Base-by-base conservation (phyloP, 2,113 vertebrate genomes). In the Trichomycterus rosablanca region DNA sequence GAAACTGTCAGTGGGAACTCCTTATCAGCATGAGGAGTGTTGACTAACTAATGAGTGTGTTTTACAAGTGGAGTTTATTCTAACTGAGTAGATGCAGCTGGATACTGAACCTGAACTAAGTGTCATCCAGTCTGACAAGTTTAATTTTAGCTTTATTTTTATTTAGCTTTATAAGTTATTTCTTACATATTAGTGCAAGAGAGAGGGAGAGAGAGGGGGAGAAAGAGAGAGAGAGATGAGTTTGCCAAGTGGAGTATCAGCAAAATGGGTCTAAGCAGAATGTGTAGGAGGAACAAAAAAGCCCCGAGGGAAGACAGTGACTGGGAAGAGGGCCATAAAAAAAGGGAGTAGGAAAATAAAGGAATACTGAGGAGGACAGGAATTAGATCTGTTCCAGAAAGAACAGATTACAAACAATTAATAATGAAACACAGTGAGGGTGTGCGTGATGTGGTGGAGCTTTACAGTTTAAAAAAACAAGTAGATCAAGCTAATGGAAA, bases 341-440 rank as follows among this genome's bases (percentile, higher is more conserved):
- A 52, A 32, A 53, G 45, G 20, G 53, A 75, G 24, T 35, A 53
- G 57, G 52, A 62, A 49, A 45, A 16, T 18, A 57, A 52, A 72
- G 45, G 65, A 12, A 68, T 84, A 83, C 34, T 24, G 19, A 62
- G 52, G 45, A 52, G 22, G 63, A 71, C 58, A 56, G 61, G 57
- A 71, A 62, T 45, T 46, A 66, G 63, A 71, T 71, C 63, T 56
- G 52, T 50, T 43, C 28, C 81, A 84, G 82, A 84, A 87, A 83
- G 78, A 76, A 76, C 81, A 74, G 71, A 87, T 84, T 86, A 84
- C 86, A 85, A 87, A 89, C 86, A 84, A 83, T 83, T 84, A 87
- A 90, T 87, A 86, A 85, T 83, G 84, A 90, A 87, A 65, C 59
- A 72, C 52, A 51, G 70, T 51, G 59, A 58, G 34, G 48, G 54